Evolutionary conservation across 2,888 invertebrate genomes (phyloP), one percentile per base, ranked within the genome.

Genomic region (Polyommatus icarus): DNA sequence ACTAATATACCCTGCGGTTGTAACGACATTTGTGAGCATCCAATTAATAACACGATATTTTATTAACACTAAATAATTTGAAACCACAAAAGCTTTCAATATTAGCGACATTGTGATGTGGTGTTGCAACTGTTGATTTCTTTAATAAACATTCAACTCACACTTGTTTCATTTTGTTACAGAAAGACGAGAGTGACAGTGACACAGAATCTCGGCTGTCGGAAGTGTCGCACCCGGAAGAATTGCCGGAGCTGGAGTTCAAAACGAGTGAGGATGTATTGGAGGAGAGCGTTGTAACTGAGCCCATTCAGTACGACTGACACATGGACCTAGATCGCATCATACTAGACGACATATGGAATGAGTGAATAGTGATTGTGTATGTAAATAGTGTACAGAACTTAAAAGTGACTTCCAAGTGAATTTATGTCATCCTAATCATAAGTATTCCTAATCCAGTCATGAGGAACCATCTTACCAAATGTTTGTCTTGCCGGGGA

Each of bases 161-260:
- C 20, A 7, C 20, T 20, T 67, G 4, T 77, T 59, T 29, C n/a
- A 67, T 67, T 79, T 75, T 5, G 71, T 83, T 82, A 75, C 85
- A 87, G 87, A 87, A 87, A 80, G 86, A 87, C 67, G 85, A 84
- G 0, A 82, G 85, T 0, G 85, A 83, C 76, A 84, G 84, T 29
- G 86, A 86, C 1, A 80, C 83, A 0, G 86, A 84, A 0, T 84
- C 86, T 12, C 82, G 80, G 32, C 80, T 83, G 0, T 84, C 85
- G 0, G 85, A 85, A 20, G 79, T 77, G 1, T 82, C 82, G 0
- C 82, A 80, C 18, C 73, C 76, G 0, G 82, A 82, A 71, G 79
- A 77, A 32, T 18, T 15, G 1, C 81, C 78, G 0, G 81, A 82
- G 4, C 75, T 76, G 0, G 83, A 81, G 36, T 79, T 79, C 2